phyloP scores from a whole-genome alignment of 2,797 vertebrate genomes.

The Eidolon dupreanum region DNA sequence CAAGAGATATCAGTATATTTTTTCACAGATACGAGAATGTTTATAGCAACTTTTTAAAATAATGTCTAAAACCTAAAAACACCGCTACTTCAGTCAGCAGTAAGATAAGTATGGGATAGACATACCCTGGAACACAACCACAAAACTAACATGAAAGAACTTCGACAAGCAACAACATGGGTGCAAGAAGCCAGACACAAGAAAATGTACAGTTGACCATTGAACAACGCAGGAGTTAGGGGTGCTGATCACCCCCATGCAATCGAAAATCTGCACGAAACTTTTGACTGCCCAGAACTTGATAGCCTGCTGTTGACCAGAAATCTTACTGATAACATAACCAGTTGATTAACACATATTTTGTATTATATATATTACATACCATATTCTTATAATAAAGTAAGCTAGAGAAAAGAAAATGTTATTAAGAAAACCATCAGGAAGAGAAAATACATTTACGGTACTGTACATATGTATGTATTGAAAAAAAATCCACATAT shows the following conservation, averaged over 20 bases:
- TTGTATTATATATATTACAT: neutral
- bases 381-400: neutral
- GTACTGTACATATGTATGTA: neutral
- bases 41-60: neutral
- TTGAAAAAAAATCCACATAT: neutral
- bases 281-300: neutral
- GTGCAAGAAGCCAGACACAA: neutral
- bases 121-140: accelerated
- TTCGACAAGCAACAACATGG: neutral
- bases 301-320: neutral
- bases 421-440: neutral
- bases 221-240: neutral
- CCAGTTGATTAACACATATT: neutral
- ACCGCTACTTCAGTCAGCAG: neutral
- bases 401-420: neutral
- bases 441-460: neutral
- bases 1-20: neutral
- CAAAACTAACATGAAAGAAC: no score
- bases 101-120: neutral
- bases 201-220: neutral
- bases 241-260: neutral
- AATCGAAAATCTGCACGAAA: neutral
- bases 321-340: neutral
- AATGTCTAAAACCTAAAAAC: neutral
- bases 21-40: neutral